A percentile compares a stretch with the other conserved stretches of the same genome.
These are phyloP conservation scores for Dermochelys coriacea DNA, from an alignment of 2,797 vertebrate species.

Conservation along the genomic window DNA sequence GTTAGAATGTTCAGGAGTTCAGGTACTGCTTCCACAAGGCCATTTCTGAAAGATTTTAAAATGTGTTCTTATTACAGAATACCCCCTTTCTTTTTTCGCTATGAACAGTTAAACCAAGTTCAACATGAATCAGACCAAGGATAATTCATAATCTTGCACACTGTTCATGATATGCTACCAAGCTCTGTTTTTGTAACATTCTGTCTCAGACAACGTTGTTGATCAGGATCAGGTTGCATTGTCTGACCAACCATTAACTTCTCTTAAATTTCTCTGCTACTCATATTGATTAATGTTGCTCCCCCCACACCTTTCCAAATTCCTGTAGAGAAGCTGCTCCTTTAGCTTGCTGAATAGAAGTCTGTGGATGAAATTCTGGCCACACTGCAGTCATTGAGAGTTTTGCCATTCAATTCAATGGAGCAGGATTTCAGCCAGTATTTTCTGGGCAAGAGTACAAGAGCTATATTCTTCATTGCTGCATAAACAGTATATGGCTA, in stretches of 20 bases:
- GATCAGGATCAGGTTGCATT: background rate
- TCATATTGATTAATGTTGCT: accelerated
- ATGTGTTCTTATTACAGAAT: background rate
- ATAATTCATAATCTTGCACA: background rate
- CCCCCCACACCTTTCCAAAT: background rate
- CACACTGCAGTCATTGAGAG: background rate
- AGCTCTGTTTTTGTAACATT: background rate
- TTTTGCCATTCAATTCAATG: slow-evolving; percentile 38
- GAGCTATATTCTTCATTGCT: background rate
- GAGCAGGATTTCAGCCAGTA: background rate
- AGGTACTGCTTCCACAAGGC: background rate
- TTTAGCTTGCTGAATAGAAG: background rate
- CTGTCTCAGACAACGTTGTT: background rate
- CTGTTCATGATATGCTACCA: background rate
- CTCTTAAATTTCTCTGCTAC: background rate
- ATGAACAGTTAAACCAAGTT: background rate
- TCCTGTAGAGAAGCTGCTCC: background rate
- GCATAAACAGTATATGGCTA: slow-evolving; percentile 5
- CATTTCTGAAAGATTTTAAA: background rate
- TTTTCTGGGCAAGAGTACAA: slow-evolving; percentile 40
- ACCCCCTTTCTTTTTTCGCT: background rate
- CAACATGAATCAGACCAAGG: background rate
- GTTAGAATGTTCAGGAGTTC: background rate
- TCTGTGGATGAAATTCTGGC: background rate
- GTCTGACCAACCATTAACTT: background rate